Conservation (phyloP, 2,113 vertebrate species). For the Saguinus imperator region DNA sequence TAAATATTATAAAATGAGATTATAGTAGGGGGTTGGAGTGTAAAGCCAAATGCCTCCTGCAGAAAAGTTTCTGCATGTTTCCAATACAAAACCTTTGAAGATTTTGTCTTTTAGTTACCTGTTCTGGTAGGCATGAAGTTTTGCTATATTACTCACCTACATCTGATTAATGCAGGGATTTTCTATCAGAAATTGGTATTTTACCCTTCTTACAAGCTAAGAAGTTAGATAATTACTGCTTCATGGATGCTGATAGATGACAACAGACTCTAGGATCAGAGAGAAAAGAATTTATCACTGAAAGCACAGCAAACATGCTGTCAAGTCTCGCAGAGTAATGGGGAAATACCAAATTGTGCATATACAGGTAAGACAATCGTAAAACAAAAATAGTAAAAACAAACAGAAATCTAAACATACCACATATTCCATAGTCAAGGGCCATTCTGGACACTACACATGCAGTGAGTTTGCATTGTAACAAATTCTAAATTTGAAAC, state of each 20-base stretch:
- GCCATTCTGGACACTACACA: accelerated
- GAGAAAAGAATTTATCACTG: not conserved
- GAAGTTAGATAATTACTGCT: not conserved
- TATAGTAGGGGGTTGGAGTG: not conserved
- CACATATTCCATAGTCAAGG: too few relatives aligned
- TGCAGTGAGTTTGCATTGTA: not conserved
- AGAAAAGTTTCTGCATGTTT: not conserved
- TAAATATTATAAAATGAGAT: not conserved
- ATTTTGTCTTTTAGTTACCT: not conserved
- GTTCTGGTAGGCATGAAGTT: not conserved
- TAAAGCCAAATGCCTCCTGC: not conserved
- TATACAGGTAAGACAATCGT: too few relatives aligned
- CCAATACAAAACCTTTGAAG: not conserved
- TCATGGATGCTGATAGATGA: not conserved
- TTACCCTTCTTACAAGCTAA: not conserved
- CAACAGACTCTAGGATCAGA: not conserved
- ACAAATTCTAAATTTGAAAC: not conserved
- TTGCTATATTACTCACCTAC: not conserved
- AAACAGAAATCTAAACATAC: too few relatives aligned
- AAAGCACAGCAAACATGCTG: not conserved
- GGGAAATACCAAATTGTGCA: too few relatives aligned
- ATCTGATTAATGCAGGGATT: not conserved
- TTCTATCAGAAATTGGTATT: not conserved
- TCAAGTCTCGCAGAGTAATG: not conserved
- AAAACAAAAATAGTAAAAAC: too few relatives aligned